Base-by-base conservation (phyloP, 2,888 invertebrate species). In the Girardia tigrina region DNA sequence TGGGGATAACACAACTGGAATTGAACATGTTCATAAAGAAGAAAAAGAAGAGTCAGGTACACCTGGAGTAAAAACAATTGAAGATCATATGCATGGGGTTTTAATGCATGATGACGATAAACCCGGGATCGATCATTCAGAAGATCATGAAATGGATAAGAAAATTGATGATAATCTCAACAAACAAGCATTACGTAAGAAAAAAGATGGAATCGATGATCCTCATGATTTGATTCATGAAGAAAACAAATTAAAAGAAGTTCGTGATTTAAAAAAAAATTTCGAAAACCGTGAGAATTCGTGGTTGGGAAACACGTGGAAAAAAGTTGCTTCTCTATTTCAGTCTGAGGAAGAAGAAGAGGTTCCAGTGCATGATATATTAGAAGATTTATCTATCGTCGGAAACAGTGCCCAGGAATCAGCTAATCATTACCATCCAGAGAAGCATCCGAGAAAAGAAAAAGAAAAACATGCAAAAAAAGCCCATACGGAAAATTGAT, bases 41-140 rank as follows among this genome's bases (percentile, higher is more conserved):
- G 79, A 79, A 29, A 79, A 80, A 29, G 76, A 78, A 12, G 72
- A 74, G 28, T 20, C 23, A 4, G 56, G 56, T 56, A 27, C 20
- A 20, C 28, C 23, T 1, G 20, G 26, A 6, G 72, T 36, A 12
- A 16, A 72, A n/a, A 56, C 56, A 28, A 79, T 79, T 6, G 80
- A 79, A 14, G 77, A 79, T 8, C 77, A 78, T 28, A 77, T 80
- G n/a, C 80, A 81, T 71, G 80, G 80, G 0, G 78, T 78, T 0
- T 75, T 81, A n/a, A 80, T 81, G 81, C 81, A 81, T 69, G 79
- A 78, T 0, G 81, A 79, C 42, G 29, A 74, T 0, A 75, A 76
- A 14, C 28, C 76, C 0, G 79, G 79, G 16, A 16, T 28, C 8
- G 23, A 28, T 20, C 72, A 72, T 42, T n/a, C 23, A 12, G 29